These are phyloP conservation scores for Notospermus geniculatus DNA, from an alignment of 1,140 invertebrate species.

Conservation along the genomic window DNA sequence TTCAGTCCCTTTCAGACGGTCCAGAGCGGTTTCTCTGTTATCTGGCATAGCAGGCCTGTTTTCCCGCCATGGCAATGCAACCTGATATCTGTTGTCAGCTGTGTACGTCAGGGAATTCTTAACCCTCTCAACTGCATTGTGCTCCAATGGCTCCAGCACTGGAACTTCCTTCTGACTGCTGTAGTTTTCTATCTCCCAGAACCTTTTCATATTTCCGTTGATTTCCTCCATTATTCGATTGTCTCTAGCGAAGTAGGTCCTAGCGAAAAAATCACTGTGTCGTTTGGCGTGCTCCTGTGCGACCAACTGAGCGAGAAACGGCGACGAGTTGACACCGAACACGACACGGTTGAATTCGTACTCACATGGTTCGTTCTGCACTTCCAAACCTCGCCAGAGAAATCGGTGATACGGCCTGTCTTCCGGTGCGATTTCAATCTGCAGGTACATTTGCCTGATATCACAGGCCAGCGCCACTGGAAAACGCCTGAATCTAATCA, in stretches of 20 bases:
- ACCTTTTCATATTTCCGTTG: not conserved
- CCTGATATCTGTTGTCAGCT: constrained; percentile 17
- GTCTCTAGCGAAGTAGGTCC: too few species aligned
- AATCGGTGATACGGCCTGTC: constrained; percentile 16
- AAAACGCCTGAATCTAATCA: constrained; percentile 28
- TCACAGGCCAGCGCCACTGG: constrained; percentile 25
- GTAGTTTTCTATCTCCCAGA: constrained; percentile 4
- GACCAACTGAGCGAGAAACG: constrained; percentile 16
- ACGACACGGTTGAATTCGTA: constrained; percentile 17
- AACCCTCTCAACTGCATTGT: too few species aligned
- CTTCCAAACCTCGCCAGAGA: constrained; percentile 18
- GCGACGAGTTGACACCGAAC: constrained; percentile 17
- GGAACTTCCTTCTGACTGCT: not conserved
- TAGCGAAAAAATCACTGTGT: not conserved
- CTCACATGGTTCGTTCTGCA: not conserved
- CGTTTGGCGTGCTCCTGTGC: constrained; percentile 11
- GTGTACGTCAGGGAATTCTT: not conserved
- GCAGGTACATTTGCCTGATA: constrained; percentile 23
- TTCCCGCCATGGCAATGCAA: constrained; percentile 20
- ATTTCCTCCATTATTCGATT: too few species aligned
- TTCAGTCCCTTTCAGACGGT: constrained; percentile 17
- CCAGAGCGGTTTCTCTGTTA: constrained; percentile 20
- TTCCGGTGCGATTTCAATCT: too few species aligned
- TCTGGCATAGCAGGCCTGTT: constrained; percentile 12
- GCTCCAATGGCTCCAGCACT: too few species aligned